Percentiles rank a stretch among this genome's conserved stretches.
Evolutionary conservation across 1,140 invertebrate species (phyloP).

Genomic region (Caerostris extrusa): DNA sequence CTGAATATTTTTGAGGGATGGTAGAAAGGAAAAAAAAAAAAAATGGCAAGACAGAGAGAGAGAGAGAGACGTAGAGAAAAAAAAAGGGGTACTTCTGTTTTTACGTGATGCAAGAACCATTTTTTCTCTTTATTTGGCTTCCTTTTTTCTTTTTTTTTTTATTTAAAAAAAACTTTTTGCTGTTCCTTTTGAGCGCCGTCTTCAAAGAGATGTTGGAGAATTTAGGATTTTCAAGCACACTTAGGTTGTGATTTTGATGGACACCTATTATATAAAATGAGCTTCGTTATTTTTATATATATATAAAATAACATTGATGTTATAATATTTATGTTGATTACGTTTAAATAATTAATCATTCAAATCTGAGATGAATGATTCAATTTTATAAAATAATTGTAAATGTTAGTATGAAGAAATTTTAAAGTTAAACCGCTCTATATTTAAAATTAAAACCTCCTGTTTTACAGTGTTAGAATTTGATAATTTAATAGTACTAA

Average conservation of each 20-base stretch:
- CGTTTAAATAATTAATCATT: too few species aligned
- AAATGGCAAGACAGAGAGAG: background rate
- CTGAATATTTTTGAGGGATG: conserved; percentile 41
- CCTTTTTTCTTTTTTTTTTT: background rate
- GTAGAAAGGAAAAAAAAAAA: conserved; percentile 4
- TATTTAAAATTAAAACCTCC: too few species aligned
- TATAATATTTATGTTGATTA: too few species aligned
- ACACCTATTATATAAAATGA: background rate
- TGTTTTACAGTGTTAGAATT: too few species aligned
- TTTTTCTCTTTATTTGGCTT: background rate
- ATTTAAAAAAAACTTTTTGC: background rate
- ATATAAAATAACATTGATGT: background rate
- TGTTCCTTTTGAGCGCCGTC: background rate
- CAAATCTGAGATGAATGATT: too few species aligned
- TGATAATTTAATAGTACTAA: too few species aligned
- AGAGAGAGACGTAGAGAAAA: background rate
- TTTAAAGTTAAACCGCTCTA: too few species aligned
- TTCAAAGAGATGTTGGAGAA: conserved; percentile 48
- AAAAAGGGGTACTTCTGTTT: conserved; percentile 53
- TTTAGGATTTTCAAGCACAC: conserved; percentile 42
- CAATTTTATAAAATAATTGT: too few species aligned
- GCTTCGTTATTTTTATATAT: background rate
- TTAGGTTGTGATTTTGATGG: conserved; percentile 57
- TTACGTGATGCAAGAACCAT: conserved; percentile 33
- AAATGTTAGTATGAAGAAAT: too few species aligned